Percentiles rank a stretch among this genome's conserved stretches.
phyloP scores from a whole-genome alignment of 1,140 invertebrate species.

The Dendroctonus valens region DNA sequence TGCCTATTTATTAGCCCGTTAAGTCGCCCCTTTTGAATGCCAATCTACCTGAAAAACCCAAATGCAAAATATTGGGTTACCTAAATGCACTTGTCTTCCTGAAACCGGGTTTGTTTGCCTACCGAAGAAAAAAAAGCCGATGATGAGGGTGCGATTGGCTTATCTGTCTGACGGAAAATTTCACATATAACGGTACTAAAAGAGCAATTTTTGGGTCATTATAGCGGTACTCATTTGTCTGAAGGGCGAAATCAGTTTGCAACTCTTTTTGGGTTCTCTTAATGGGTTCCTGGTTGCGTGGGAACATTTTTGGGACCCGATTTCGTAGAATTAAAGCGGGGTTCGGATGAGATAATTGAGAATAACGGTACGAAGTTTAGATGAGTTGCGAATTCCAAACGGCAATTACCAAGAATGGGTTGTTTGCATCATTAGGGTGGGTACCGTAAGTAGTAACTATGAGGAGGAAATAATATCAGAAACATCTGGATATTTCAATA shows the following conservation, averaged over 20 bases:
- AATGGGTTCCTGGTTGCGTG: slow-evolving; percentile 29
- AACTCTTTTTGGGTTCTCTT: slow-evolving; percentile 32
- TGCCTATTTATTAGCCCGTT: not conserved
- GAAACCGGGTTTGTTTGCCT: slow-evolving; percentile 27
- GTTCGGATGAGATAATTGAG: no score
- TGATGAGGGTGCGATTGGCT: slow-evolving; percentile 39
- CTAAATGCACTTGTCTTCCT: slow-evolving; percentile 31
- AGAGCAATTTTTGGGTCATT: slow-evolving; percentile 5
- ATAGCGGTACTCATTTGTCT: slow-evolving; percentile 16
- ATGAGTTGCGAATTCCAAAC: no score
- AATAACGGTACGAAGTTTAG: no score
- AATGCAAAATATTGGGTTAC: slow-evolving; percentile 31
- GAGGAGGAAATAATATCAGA: no score
- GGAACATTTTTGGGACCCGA: slow-evolving; percentile 17
- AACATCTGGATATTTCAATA: no score
- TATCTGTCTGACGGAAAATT: slow-evolving; percentile 28
- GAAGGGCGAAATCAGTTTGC: slow-evolving; percentile 27
- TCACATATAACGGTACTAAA: slow-evolving; percentile 28
- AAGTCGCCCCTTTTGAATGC: slow-evolving; percentile 8
- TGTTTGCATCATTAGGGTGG: no score
- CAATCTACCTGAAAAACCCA: slow-evolving; percentile 30
- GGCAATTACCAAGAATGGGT: no score
- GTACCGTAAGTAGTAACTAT: no score
- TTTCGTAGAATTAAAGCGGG: no score
- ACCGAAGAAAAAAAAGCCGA: slow-evolving; percentile 22